These are phyloP conservation scores for Mormyrus iriodes DNA, from an alignment of 2,113 vertebrate species.

Conservation along the genomic window DNA sequence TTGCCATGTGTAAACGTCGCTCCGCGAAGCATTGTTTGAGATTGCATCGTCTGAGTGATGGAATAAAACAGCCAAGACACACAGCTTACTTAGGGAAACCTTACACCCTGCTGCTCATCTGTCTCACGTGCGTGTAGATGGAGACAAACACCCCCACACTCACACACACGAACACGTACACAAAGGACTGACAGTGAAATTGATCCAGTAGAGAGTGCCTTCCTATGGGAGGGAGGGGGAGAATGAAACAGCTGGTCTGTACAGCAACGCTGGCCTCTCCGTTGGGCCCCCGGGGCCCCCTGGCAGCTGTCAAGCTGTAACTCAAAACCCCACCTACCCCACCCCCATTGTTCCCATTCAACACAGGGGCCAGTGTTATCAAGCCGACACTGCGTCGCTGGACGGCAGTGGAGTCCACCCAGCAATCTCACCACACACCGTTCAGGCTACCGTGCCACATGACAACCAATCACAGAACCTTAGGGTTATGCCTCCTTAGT, in stretches of 20 bases:
- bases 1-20: not conserved
- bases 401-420: conserved; percentile 24
- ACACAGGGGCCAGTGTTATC: conserved; percentile 43
- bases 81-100: not conserved
- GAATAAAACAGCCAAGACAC: not conserved
- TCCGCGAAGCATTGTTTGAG: not conserved
- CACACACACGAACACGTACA: not conserved
- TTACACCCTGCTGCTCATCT: not conserved
- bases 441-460: not conserved
- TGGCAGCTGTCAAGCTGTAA: conserved; percentile 37
- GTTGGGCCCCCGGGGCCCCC: conserved; percentile 15
- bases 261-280: conserved; percentile 7
- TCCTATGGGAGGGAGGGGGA: not conserved
- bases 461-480: not conserved
- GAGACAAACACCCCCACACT: not conserved
- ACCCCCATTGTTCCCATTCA: conserved; percentile 40
- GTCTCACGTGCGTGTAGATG: not conserved
- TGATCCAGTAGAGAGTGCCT: not conserved
- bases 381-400: conserved; percentile 28
- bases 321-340: conserved; percentile 12
- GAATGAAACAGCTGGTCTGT: conserved; percentile 26
- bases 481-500: not conserved
- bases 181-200: conserved; percentile 5
- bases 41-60: not conserved
- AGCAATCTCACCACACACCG: not conserved